Base-by-base conservation (phyloP, 1,140 invertebrate genomes). In the Drosophila seguyi region DNA sequence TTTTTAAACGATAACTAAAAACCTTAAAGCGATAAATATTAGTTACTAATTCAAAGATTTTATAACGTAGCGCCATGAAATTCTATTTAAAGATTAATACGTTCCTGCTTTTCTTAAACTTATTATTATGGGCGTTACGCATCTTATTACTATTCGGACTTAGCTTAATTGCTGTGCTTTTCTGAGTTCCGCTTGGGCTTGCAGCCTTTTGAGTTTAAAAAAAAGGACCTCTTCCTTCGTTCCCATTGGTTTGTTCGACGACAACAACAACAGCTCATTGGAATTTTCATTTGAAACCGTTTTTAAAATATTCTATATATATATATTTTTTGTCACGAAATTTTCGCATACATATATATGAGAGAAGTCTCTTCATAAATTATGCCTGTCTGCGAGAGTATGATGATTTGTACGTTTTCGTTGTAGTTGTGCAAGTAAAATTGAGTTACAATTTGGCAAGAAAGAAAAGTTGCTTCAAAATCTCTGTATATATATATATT, bases 361-460 rank as follows among this genome's bases (percentile, higher is more conserved):
- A 25, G 2, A 31, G 68, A 73, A 58, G 47, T 58, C 68, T 73
- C 67, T 50, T 50, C 69, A 59, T 59, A 59, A 73, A 72, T 72
- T 72, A 72, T 76, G 74, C 73, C 74, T 77, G 74, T 76, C 63
- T 74, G 57, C 44, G 34, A 66, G 50, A 53, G 61, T 61, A 44
- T 75, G 52, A 65, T 73, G 31, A 58, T 72, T 72, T 72, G 59
- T 75, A 75, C 68, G 63, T 68, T 77, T 77, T 55, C 22, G 63
- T 77, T 77, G 74, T 77, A 77, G 74, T 77, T 77, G 47, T 77
- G 74, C 73, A 76, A 76, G 63, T 77, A 68, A 76, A 77, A 68
- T 76, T 77, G 62, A 77, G 60, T 75, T 75, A 56, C 39, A 75
- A 75, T 75, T 75, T 56, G 71, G 60, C 52, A 66, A 55, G 36